Base-by-base conservation (phyloP, 2,797 vertebrate genomes). In the Silurus lanzhouensis region DNA sequence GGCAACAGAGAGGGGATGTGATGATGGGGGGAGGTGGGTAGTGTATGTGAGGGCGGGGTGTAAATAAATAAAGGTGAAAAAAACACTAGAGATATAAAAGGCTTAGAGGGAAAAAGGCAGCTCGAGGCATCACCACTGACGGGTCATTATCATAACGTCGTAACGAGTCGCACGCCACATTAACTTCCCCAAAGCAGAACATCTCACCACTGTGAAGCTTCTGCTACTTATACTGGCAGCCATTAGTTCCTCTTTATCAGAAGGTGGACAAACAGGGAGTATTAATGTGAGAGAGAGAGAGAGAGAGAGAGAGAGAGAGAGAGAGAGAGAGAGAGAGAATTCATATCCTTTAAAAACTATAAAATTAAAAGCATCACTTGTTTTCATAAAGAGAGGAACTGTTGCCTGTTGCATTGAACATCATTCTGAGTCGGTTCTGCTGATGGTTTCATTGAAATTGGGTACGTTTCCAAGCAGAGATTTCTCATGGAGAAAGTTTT, bases 131-230 rank as follows among this genome's bases (percentile, higher is more conserved):
- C 81, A 68, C 64, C 25, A 75, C 68, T 84, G 86, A 83, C 85
- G 83, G 82, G 71, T 66, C 81, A 75, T 89, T 87, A 84, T 81
- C 78, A 85, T 90, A 88, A 89, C 64, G 82, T 85, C 79, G 70
- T 83, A 76, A 52, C 48, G 81, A 72, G 82, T 67, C 46, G 70
- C 82, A 72, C 67, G 85, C 55, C 85, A 87, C 84, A 89, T 88
- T 85, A 87, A 82, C 81, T 15, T 60, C 86, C 85, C 68, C 10
- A 82, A 83, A 87, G 89, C 79, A 31, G 52, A 83, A 84, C 84
- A 86, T 82, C 61, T 66, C 74, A 63, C 48, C 25, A 58, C 60
- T 72, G 72, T 84, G 86, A 81, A 82, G 68, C 60, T 76, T 82
- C 52, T 19, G 22, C 61, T 72, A 68, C 80, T 83, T 82, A 76